These are phyloP conservation scores for Phainopepla nitens DNA, from an alignment of 2,113 vertebrate genomes.

Conservation along the genomic window DNA sequence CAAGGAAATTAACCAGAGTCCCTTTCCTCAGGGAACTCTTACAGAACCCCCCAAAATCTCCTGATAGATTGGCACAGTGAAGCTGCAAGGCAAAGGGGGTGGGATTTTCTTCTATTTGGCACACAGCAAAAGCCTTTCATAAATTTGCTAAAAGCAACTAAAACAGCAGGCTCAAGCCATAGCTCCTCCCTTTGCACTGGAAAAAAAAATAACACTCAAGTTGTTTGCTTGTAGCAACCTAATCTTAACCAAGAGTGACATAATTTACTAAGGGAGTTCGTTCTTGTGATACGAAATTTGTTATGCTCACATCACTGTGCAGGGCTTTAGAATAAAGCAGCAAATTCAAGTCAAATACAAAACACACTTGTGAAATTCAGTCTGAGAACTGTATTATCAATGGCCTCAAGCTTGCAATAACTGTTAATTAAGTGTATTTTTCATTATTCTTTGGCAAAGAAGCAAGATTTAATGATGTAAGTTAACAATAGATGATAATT, in stretches of 20 bases:
- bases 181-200: slow-evolving; percentile 3
- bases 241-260: slow-evolving; percentile 73
- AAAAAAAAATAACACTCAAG: slow-evolving; percentile 18
- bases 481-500: slow-evolving; percentile 84
- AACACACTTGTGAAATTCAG: slow-evolving; percentile 75
- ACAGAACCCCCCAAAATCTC: slow-evolving; percentile 26
- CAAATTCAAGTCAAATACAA: slow-evolving; percentile 63
- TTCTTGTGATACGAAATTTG: slow-evolving; percentile 34
- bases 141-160: slow-evolving; percentile 51
- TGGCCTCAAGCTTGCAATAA: slow-evolving; percentile 76
- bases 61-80: neutral
- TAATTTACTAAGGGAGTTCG: slow-evolving; percentile 37
- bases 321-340: slow-evolving; percentile 48
- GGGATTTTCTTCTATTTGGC: neutral
- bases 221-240: slow-evolving; percentile 69
- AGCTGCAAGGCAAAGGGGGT: neutral
- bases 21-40: slow-evolving; percentile 52
- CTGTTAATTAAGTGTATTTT: slow-evolving; percentile 83
- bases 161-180: slow-evolving; percentile 12
- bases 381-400: slow-evolving; percentile 74
- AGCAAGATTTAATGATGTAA: slow-evolving; percentile 80
- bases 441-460: slow-evolving; percentile 82
- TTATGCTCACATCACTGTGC: slow-evolving; percentile 20
- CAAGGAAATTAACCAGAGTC: slow-evolving; percentile 70
- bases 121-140: neutral